A percentile compares a stretch with the other conserved stretches of the same genome.
These are phyloP conservation scores for Ochotona princeps DNA, from an alignment of 2,113 vertebrate genomes.

Conservation along the genomic window DNA sequence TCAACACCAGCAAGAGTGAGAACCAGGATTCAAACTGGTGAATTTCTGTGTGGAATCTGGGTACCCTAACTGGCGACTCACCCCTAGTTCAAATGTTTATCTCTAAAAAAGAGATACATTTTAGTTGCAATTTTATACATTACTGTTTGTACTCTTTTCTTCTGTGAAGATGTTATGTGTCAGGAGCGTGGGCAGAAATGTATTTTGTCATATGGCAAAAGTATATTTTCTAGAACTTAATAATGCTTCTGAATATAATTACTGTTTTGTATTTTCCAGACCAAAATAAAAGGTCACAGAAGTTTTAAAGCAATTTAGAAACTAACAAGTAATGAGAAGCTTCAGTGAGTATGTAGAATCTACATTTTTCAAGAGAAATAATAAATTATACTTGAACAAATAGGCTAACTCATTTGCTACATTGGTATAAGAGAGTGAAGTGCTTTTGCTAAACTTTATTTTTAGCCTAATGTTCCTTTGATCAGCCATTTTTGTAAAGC, in stretches of 20 bases:
- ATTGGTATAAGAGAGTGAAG: neutral
- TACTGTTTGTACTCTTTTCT: neutral
- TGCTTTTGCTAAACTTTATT: neutral
- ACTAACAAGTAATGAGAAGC: constrained; percentile 10
- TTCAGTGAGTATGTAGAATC: neutral
- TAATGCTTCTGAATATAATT: neutral
- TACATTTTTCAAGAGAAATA: neutral
- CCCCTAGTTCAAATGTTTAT: too few species aligned
- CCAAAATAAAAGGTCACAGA: neutral
- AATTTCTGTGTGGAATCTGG: too few species aligned
- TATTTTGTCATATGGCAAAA: neutral
- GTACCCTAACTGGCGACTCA: too few species aligned
- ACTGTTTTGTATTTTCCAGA: constrained; percentile 43
- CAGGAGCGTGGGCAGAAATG: neutral
- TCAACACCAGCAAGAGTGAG: too few species aligned
- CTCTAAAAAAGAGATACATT: neutral
- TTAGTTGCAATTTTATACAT: neutral
- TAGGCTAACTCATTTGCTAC: neutral
- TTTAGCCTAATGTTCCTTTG: neutral
- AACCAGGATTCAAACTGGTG: too few species aligned
- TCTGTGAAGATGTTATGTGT: neutral
- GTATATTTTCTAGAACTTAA: neutral
- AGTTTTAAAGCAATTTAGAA: constrained; percentile 23
- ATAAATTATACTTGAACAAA: neutral
- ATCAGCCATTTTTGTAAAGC: neutral